A percentile compares a stretch with the other conserved stretches of the same genome.
Evolutionary conservation across 2,113 vertebrate species (phyloP).

Genomic region (Smithornis capensis): DNA sequence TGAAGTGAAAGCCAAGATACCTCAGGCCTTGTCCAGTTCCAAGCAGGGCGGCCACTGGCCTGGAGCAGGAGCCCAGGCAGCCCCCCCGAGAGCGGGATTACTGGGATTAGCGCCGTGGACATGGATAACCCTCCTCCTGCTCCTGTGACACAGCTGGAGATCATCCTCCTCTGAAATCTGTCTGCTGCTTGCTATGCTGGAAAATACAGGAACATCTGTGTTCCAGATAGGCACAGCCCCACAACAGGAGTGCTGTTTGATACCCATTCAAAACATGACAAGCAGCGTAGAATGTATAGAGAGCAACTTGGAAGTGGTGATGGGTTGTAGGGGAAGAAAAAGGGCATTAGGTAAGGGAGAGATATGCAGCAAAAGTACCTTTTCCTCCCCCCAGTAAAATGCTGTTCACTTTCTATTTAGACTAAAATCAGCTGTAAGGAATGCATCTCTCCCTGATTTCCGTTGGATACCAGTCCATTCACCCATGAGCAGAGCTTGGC

Average conservation of each 20-base stretch:
- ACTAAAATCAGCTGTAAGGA: neutral
- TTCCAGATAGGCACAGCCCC: neutral
- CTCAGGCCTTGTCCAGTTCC: neutral
- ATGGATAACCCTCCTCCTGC: constrained; percentile 40
- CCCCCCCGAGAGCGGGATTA: neutral
- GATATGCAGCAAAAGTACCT: neutral
- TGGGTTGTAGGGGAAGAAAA: neutral
- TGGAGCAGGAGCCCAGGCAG: too few relatives aligned
- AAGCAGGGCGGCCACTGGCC: too few relatives aligned
- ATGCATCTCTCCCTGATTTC: neutral
- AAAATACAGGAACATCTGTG: constrained; percentile 22
- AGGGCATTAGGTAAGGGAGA: neutral
- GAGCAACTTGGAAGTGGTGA: neutral
- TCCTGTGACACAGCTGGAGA: constrained; percentile 43
- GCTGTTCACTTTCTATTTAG: neutral
- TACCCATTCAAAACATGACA: neutral
- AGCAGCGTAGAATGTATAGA: neutral
- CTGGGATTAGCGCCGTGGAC: constrained; percentile 20
- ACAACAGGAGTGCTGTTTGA: neutral
- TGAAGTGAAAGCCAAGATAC: neutral
- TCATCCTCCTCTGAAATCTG: constrained; percentile 43
- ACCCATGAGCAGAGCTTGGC: neutral
- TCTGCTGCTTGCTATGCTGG: constrained; percentile 13
- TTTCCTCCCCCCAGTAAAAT: neutral
- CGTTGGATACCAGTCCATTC: neutral